Base-by-base conservation (phyloP, 2,113 vertebrate genomes). In the Cyprinodon variegatus region DNA sequence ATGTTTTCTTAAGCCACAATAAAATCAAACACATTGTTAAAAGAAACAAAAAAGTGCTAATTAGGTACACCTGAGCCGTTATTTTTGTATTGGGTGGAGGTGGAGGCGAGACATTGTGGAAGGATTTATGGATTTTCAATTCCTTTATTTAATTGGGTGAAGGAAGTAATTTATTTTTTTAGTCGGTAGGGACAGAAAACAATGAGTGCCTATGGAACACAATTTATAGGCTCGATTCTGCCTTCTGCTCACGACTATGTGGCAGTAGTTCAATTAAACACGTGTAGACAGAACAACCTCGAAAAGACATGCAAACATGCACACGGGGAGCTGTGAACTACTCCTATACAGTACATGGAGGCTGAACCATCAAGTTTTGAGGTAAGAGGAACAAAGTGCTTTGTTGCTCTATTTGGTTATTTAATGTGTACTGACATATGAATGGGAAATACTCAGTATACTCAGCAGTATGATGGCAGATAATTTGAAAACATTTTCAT, bases 31-130 rank as follows among this genome's bases (percentile, higher is more conserved):
- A 63, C 65, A 72, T 61, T 76, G n/a, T 64, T 67, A 12, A 1
- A 2, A 36, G 45, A 57, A 79, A 62, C 60, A 77, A 70, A n/a
- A 38, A 50, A 75, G n/a, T 72, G 65, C 79, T 78, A 80, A 83
- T 83, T 81, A 78, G 38, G 59, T 70, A 7, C 64, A 75, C 43
- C 11, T 4, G 22, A 14, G 13, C 29, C 74, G 50, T 68, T 46
- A 65, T 59, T 65, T 29, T 57, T 60, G 41, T 70, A n/a, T 50
- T 74, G 75, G 57, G 39, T 53, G 38, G 3, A 70, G 12, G 41
- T n/a, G 45, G 12, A 62, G 37, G 57, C 70, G 53, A 66, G 45
- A 68, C 8, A 22, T 13, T 57, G 13, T 59, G 59, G 29, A n/a
- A 10, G 5, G 50, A 22, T 20, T 17, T 7, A 63, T 48, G 13